Evolutionary conservation across 2,888 invertebrate species (phyloP).

Genomic region (Vannuccia rotundouncinata): DNA sequence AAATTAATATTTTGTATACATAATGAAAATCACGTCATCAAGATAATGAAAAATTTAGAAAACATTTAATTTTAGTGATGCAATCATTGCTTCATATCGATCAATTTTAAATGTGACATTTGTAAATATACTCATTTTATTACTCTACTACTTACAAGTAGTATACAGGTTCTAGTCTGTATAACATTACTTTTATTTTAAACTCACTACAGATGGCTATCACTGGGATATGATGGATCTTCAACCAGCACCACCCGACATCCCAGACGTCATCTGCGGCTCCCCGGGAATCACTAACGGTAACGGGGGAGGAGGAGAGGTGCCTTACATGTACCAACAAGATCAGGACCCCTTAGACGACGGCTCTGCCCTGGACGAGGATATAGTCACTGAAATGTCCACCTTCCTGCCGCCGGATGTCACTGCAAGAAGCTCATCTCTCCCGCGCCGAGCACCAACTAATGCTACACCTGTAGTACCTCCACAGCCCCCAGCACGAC

Average conservation of each 20-base stretch:
- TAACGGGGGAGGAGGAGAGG: background rate
- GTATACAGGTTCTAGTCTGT: background rate
- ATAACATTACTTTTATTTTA: no score
- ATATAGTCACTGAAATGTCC: background rate
- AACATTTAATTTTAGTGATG: no score
- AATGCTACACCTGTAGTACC: background rate
- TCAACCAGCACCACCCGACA: background rate
- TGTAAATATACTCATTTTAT: no score
- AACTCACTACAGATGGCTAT: background rate
- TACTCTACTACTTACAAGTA: background rate
- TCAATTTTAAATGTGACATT: no score
- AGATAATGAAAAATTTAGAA: no score
- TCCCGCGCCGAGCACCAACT: background rate
- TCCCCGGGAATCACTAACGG: background rate
- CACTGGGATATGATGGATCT: background rate
- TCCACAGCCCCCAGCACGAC: background rate
- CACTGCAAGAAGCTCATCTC: background rate
- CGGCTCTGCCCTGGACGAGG: background rate
- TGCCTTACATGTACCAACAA: background rate
- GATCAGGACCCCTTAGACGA: background rate
- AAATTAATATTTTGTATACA: no score
- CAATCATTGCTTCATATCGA: no score
- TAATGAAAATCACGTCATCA: no score
- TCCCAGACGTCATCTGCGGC: background rate
- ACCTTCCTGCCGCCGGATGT: background rate